phyloP scores from a whole-genome alignment of 64 coral and sea anemone species.

The Porites lutea region DNA sequence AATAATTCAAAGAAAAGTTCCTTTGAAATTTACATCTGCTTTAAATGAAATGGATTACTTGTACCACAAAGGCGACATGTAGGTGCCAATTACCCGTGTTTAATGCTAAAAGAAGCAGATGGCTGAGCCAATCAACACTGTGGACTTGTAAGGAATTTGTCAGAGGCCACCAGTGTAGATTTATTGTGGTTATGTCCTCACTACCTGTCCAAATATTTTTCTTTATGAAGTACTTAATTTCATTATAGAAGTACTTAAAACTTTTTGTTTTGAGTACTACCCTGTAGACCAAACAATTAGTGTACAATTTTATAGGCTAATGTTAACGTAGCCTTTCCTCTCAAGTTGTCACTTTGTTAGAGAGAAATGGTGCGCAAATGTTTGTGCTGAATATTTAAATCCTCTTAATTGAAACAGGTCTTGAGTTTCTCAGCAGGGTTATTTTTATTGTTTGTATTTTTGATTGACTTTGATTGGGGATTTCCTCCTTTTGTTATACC shows the following conservation, averaged over 20 bases:
- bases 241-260: not conserved
- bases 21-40: not conserved
- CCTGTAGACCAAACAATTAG: no score
- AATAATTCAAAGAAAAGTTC: not conserved
- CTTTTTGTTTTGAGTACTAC: not conserved
- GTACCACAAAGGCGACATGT: not conserved
- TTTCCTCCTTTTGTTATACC: not conserved
- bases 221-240: constrained; percentile 14
- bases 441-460: not conserved
- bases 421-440: not conserved
- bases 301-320: no score
- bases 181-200: not conserved
- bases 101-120: not conserved
- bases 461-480: not conserved
- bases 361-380: no score
- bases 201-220: constrained; percentile 22
- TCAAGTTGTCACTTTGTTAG: no score
- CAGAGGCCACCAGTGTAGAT: not conserved
- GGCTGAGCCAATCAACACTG: not conserved
- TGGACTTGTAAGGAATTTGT: not conserved
- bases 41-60: constrained; percentile 16
- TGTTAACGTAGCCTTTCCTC: no score
- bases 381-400: not conserved
- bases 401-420: not conserved
- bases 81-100: constrained; percentile 9